Conservation (phyloP, 1,140 invertebrate genomes). For the Grapholita molesta region DNA sequence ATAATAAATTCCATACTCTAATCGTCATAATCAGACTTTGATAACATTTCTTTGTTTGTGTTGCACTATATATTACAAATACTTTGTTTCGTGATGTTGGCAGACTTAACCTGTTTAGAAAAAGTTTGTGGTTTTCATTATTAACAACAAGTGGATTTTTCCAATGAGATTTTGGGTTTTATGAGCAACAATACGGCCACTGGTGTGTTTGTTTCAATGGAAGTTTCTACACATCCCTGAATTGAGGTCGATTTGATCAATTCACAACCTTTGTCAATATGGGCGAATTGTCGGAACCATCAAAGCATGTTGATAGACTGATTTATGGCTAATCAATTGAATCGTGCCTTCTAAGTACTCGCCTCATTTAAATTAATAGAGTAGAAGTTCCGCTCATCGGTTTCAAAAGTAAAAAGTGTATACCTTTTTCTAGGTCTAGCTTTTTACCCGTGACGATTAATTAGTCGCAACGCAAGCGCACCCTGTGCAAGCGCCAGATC, state of each 20-base stretch:
- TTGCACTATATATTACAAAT: no score
- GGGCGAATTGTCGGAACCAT: background rate
- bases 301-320: background rate
- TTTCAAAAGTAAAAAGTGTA: background rate
- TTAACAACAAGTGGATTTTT: no score
- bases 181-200: no score
- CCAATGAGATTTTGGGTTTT: no score
- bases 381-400: background rate
- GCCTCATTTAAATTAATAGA: background rate
- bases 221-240: background rate
- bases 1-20: background rate
- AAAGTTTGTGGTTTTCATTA: no score
- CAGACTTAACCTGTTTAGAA: no score
- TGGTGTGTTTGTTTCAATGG: background rate
- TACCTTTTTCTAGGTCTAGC: no score
- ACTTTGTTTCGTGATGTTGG: background rate
- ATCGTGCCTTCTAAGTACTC: background rate
- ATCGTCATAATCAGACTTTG: background rate
- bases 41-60: no score
- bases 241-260: background rate
- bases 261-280: background rate
- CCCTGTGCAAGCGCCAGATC: conserved; percentile 17
- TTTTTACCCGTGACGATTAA: background rate
- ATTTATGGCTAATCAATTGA: background rate
- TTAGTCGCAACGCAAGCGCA: background rate